These are phyloP conservation scores for Aix galericulata DNA, from an alignment of 2,113 vertebrate genomes.

Conservation along the genomic window DNA sequence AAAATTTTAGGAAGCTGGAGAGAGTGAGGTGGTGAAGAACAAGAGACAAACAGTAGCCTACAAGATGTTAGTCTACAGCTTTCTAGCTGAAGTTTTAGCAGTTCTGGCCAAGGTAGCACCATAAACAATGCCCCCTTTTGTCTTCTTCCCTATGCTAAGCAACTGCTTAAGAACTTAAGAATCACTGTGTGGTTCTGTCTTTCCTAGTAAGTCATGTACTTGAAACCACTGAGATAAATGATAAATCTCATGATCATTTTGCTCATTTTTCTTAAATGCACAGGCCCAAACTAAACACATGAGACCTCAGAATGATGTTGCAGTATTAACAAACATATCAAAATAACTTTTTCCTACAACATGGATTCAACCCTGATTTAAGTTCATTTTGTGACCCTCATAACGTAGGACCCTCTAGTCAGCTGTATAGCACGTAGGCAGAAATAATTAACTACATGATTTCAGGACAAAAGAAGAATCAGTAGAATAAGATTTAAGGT, in stretches of 20 bases:
- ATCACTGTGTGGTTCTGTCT: not conserved
- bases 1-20: not conserved
- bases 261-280: not conserved
- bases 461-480: not conserved
- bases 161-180: no score
- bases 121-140: not conserved
- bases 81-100: not conserved
- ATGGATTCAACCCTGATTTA: not conserved
- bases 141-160: not conserved
- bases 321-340: not conserved
- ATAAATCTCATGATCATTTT: not conserved
- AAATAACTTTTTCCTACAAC: not conserved
- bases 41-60: not conserved
- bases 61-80: not conserved
- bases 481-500: not conserved
- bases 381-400: not conserved
- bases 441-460: not conserved
- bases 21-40: no score
- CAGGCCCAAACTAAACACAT: not conserved
- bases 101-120: not conserved
- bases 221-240: conserved; percentile 1
- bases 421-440: not conserved
- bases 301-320: not conserved
- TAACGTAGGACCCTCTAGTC: fast-evolving
- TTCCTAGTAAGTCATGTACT: not conserved